These are phyloP conservation scores for Camarhynchus parvulus DNA, from an alignment of 2,113 vertebrate species.

Conservation along the genomic window DNA sequence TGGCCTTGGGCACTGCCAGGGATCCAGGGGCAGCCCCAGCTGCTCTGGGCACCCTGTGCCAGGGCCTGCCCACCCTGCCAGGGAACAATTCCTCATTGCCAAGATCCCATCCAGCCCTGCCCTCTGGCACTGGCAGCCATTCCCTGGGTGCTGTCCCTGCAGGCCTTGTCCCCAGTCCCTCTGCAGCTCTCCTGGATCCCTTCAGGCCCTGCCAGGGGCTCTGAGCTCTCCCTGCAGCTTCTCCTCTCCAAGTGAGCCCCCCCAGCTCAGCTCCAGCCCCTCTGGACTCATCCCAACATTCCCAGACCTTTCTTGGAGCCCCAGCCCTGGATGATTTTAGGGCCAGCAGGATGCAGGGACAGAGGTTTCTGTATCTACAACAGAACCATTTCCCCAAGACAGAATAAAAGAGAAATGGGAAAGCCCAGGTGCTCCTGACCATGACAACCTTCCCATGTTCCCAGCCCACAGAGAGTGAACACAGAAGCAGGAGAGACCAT, in stretches of 20 bases:
- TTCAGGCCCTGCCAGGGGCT: not conserved
- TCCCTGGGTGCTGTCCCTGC: not conserved
- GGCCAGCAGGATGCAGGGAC: not conserved
- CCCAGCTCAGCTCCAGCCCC: not conserved
- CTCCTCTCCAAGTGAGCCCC: fast-evolving
- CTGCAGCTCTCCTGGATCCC: not conserved
- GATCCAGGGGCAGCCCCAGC: not conserved
- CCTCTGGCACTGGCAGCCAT: not conserved
- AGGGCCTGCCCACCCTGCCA: not conserved
- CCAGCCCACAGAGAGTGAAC: not conserved
- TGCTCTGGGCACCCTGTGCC: too few relatives aligned
- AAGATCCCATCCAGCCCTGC: fast-evolving
- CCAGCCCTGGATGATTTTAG: not conserved
- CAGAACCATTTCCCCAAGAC: not conserved
- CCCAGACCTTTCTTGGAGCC: not conserved
- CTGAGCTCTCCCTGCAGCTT: not conserved
- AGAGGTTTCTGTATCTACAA: not conserved
- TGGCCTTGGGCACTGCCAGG: not conserved
- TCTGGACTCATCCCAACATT: not conserved
- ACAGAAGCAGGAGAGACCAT: not conserved
- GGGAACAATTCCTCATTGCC: not conserved
- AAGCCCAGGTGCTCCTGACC: not conserved
- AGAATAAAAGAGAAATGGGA: not conserved
- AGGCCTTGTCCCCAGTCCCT: not conserved
- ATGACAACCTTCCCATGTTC: fast-evolving